Percentiles rank a stretch among this genome's conserved stretches.
phyloP scores from a whole-genome alignment of 2,113 vertebrate genomes.

The Mungos mungo region DNA sequence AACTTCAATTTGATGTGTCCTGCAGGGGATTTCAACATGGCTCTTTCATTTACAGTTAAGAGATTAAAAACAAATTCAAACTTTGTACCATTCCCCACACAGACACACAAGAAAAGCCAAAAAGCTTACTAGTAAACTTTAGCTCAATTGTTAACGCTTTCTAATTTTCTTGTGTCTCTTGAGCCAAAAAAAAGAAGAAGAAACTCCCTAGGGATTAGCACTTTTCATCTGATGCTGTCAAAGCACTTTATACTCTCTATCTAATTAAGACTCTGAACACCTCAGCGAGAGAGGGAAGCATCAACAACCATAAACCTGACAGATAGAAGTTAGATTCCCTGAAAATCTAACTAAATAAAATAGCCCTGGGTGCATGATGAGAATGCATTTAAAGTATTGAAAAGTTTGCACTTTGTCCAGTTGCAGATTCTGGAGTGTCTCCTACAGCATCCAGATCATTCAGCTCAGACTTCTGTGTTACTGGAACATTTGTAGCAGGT shows the following conservation, averaged over 20 bases:
- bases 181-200: constrained; percentile 36
- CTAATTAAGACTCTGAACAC: constrained; percentile 78
- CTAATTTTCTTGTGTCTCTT: constrained; percentile 72
- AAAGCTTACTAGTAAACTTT: constrained; percentile 64
- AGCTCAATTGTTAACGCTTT: constrained; percentile 52
- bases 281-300: constrained; percentile 44
- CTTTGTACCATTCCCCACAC: background rate
- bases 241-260: constrained; percentile 61
- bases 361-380: constrained; percentile 11
- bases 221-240: constrained; percentile 71
- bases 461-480: background rate
- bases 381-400: constrained; percentile 19
- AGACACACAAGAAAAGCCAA: background rate
- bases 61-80: background rate
- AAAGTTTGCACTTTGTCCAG: constrained; percentile 13
- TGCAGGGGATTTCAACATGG: background rate
- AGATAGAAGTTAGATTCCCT: constrained; percentile 55
- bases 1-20: constrained; percentile 45
- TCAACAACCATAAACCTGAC: constrained; percentile 64
- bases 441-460: background rate
- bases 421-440: background rate
- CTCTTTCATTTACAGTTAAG: constrained; percentile 38
- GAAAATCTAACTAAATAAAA: constrained; percentile 60
- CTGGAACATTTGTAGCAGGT: background rate
- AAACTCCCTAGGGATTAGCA: constrained; percentile 51